These are phyloP conservation scores for Calyptomena viridis DNA, from an alignment of 2,113 vertebrate species.

Conservation along the genomic window DNA sequence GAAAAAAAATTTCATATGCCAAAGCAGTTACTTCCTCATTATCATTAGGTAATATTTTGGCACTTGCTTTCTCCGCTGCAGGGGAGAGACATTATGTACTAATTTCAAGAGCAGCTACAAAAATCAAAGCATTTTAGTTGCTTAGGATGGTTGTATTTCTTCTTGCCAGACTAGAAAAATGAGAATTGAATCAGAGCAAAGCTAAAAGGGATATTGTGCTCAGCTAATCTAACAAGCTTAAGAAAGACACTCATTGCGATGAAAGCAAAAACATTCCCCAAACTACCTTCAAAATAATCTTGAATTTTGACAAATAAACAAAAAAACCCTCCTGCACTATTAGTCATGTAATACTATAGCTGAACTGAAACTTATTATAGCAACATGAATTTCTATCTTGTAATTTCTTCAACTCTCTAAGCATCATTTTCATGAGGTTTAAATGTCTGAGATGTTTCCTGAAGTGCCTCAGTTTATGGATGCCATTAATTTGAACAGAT, in stretches of 20 bases:
- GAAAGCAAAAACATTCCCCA: not conserved
- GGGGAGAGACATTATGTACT: conserved; percentile 27
- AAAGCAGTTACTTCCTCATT: conserved; percentile 26
- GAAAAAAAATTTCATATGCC: conserved; percentile 51
- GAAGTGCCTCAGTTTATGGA: not conserved
- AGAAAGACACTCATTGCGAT: not conserved
- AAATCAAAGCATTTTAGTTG: not conserved
- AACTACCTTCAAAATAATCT: not conserved
- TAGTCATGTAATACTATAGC: not conserved
- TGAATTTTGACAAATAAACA: not conserved
- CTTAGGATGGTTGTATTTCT: not conserved
- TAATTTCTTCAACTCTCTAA: not conserved
- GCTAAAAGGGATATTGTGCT: not conserved
- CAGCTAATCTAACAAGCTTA: not conserved
- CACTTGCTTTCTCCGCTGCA: not conserved
- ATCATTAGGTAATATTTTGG: conserved; percentile 57
- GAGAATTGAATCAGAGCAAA: not conserved
- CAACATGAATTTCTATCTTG: not conserved
- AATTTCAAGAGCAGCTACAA: not conserved
- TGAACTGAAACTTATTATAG: not conserved
- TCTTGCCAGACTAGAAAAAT: not conserved
- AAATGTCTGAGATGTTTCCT: not conserved
- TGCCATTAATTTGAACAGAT: not conserved
- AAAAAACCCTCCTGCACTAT: not conserved
- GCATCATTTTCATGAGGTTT: not conserved